Evolutionary conservation across 64 coral and sea anemone species (phyloP).

Genomic region (Pachyseris speciosa): DNA sequence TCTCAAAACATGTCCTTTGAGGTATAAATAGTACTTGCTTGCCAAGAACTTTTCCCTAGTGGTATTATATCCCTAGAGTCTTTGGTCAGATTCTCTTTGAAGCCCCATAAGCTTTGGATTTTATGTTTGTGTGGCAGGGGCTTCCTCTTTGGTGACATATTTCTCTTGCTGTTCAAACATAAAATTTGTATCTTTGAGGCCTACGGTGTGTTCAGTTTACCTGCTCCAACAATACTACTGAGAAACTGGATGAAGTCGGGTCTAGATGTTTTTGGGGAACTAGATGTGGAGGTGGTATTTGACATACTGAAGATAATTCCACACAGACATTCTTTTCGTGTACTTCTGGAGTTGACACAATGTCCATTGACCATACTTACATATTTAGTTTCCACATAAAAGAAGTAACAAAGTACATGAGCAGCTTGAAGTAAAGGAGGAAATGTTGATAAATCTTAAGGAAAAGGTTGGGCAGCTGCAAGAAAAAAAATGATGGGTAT

Average conservation of each 20-base stretch:
- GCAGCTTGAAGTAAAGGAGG: neutral
- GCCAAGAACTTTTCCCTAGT: too few species aligned
- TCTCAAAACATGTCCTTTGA: slow-evolving; percentile 4
- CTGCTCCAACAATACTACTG: slow-evolving; percentile 8
- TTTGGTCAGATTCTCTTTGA: too few species aligned
- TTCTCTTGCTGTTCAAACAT: slow-evolving; percentile 9
- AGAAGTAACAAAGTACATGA: neutral
- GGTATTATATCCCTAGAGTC: too few species aligned
- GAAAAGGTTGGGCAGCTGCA: slow-evolving; percentile 29
- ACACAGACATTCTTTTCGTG: slow-evolving; percentile 35
- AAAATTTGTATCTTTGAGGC: too few species aligned
- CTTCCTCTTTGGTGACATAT: neutral
- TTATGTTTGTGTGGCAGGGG: neutral
- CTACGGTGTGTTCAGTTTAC: slow-evolving; percentile 13
- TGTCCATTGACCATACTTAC: too few species aligned
- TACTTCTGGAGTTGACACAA: too few species aligned
- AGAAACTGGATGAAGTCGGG: too few species aligned
- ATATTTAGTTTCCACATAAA: slow-evolving; percentile 24
- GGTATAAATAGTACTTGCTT: slow-evolving; percentile 7
- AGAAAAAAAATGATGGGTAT: slow-evolving; percentile 48
- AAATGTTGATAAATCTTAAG: neutral
- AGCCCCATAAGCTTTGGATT: too few species aligned
- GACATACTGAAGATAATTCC: too few species aligned
- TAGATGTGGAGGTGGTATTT: slow-evolving; percentile 4
- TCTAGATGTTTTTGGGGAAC: too few species aligned